Evolutionary conservation across 1,140 invertebrate genomes (phyloP), one percentile per base, ranked within the genome.

Genomic region (Holcopasites calliopsidis): DNA sequence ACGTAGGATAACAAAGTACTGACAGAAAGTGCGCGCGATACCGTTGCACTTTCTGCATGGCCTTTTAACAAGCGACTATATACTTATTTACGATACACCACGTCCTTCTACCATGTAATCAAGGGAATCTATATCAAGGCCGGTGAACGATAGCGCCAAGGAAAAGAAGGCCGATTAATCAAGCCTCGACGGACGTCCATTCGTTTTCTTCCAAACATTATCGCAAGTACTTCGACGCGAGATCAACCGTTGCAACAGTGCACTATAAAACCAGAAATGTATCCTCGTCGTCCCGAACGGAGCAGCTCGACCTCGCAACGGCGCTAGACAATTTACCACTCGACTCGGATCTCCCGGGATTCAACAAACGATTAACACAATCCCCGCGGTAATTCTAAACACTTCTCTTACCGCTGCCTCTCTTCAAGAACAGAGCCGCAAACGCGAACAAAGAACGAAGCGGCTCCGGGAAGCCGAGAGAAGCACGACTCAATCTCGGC

Each of bases 71-170:
- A 64, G n/a, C 1, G 3, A 3, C 21, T 26, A 16, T 11, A 31
- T 31, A 47, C 5, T 23, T 52, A 3, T 52, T 4, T 21, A 2
- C 1, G 10, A 58, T 54, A 8, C 11, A 7, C 10, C 11, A 13
- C 55, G 21, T 42, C 8, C 35, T 18, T n/a, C 7, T 2, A 7
- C 7, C 23, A 1, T 54, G 64, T 40, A 38, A 54, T 26, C 23
- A 28, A 55, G 52, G 33, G 16, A 47, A 70, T 47, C 42, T 70
- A 58, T 60, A 33, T 2, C 31, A 35, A 60, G 40, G 8, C n/a
- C 35, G 16, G 33, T 13, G 23, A 21, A 62, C 58, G 13, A 40
- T 49, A 57, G 1, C 44, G 16, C 28, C 16, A 21, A 35, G 23
- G 38, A 23, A 52, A 52, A n/a, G n/a, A 49, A 18, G 31, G 44